phyloP scores from a whole-genome alignment of 1,140 invertebrate genomes.

The Ostrea edulis region DNA sequence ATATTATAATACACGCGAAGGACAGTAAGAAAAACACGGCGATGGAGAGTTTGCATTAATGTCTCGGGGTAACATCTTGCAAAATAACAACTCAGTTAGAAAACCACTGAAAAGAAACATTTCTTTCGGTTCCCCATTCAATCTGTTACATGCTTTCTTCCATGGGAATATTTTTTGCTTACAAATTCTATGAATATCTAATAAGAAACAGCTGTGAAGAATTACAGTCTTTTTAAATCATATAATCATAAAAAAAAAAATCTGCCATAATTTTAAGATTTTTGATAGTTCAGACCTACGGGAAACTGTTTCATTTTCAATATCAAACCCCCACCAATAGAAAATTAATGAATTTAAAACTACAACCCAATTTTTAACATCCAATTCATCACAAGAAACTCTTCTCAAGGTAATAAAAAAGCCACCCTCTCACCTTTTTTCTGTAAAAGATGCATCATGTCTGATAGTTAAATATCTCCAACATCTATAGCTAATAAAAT shows the following conservation, averaged over 20 bases:
- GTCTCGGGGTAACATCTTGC: slow-evolving; percentile 19
- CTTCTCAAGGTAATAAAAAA: not conserved
- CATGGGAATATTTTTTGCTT: slow-evolving; percentile 16
- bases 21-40: not conserved
- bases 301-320: not conserved
- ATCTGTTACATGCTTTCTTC: not conserved
- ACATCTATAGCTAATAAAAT: slow-evolving; percentile 23
- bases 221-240: slow-evolving; percentile 2
- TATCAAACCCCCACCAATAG: not conserved
- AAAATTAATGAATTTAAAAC: not conserved
- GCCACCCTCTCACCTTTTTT: slow-evolving; percentile 7
- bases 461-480: slow-evolving; percentile 27
- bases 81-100: slow-evolving; percentile 9
- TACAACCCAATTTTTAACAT: too few relatives aligned
- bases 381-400: not conserved
- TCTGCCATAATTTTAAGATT: not conserved
- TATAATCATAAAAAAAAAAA: not conserved
- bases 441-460: not conserved
- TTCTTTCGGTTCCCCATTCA: not conserved
- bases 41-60: not conserved
- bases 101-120: not conserved
- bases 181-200: slow-evolving; percentile 36
- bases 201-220: slow-evolving; percentile 24
- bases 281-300: slow-evolving; percentile 1
- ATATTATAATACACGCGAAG: not conserved